Evolutionary conservation across 1,140 invertebrate species (phyloP), one percentile per base, ranked within the genome.

Genomic region (Heliconius congener): DNA sequence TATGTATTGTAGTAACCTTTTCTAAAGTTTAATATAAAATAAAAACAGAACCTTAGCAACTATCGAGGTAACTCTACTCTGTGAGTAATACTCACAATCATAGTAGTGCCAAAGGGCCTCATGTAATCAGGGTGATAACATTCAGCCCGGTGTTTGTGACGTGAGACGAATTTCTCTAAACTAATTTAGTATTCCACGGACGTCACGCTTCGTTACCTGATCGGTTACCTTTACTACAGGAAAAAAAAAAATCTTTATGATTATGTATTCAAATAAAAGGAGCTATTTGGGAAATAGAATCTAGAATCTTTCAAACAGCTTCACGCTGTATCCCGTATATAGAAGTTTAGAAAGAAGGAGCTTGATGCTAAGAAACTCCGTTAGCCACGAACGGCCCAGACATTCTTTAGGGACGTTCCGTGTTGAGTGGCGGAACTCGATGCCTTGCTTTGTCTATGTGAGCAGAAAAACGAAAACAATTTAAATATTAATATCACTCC

Each of bases 111-210:
- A 72, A 30, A 76, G 52, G 71, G 34, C 74, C 42, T 77, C 30
- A 19, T 55, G 55, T 80, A 80, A 80, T 80, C 79, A 80, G 74
- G 71, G 71, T 71, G 55, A 80, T 80, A 80, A 73, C 79, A 76
- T 80, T 76, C 79, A 72, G 73, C 52, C 74, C 70, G 71, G 74
- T 76, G 78, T 73, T 76, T 73, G 71, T 73, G 50, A 76, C 79
- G 74, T 73, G 79, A 37, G 52, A 34, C 23, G 79, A 80, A 80
- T 80, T 66, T 60, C 37, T 76, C 39, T 73, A 71, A 55, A 50
- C 79, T 77, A 66, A 80, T 76, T 76, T 73, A 4, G 39, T n/a
- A 80, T 80, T 80, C 79, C 27, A 42, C 37, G 46, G 50, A 72
- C 74, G 74, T 39, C n/a, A 30, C 52, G 52, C 78, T 80, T 73